Evolutionary conservation across 1,140 invertebrate species (phyloP), one percentile per base, ranked within the genome.

Genomic region (Bombus huntii): DNA sequence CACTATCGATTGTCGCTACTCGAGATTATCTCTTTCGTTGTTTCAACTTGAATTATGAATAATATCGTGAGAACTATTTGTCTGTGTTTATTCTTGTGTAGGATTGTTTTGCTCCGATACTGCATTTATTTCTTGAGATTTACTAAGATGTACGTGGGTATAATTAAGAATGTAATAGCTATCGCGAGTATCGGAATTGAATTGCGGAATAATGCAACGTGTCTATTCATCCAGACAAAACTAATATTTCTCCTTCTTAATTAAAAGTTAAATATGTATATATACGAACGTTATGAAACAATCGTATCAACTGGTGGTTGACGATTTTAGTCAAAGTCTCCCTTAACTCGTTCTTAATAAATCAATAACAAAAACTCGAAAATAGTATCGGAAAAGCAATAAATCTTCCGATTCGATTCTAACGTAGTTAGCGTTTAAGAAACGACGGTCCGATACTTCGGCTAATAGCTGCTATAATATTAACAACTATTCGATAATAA

Each of bases 21-120:
- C 75, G 75, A 77, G 57, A 78, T 78, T 78, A 65, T 59, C 75
- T 65, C 18, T 42, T n/a, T 18, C 62, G 44, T 65, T 78, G 57
- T 78, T 78, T 42, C 47, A 15, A 25, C 53, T 76, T 59, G 34
- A 78, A 65, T 78, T 62, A 66, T 65, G n/a, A 78, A 78, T 62
- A 65, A 59, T 59, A 73, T 72, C 34, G 25, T 2, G 73, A 34
- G 34, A 57, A 57, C 73, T 57, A n/a, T 75, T 75, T 57, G 47
- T 57, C 18, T 31, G 42, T 53, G 18, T 47, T 74, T 74, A 34
- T 47, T 37, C n/a, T 39, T 28, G 28, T 57, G 22, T 12, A 71
- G 70, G 66, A 68, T 15, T 37, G 37, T 70, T 70, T 70, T 39
- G 22, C 10, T 37, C 22, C 22, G 68, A 37, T 68, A 22, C 47